Evolutionary conservation across 2,888 invertebrate species (phyloP), one percentile per base, ranked within the genome.

Genomic region (Patella ulyssiponensis): DNA sequence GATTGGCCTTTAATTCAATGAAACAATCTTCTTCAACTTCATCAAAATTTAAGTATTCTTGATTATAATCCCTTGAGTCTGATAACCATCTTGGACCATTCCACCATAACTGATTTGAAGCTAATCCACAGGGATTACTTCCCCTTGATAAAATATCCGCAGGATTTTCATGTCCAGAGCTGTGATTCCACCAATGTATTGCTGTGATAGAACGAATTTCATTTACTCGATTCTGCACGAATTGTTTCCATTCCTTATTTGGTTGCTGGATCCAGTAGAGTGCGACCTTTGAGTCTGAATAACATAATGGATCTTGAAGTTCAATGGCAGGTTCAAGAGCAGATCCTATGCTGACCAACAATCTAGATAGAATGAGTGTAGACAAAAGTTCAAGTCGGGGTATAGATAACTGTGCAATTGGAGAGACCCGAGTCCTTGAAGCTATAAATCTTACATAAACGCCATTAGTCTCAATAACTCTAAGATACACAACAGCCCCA

Each of bases 401-500:
- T 9, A 64, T 64, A 64, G 20, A 20, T 23, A 20, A 23, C 15
- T 64, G n/a, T 9, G n/a, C 23, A 15, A 20, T 64, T 9, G 64
- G 64, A n/a, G 64, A 64, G 7, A 64, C 64, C 23, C 64, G 7
- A 12, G 64, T 64, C 23, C 23, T 64, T 23, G 64, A 64, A 20
- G 64, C 64, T 20, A 64, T 20, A 64, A 64, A 64, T 9, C 23
- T 64, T 20, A 20, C 23, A 20, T 20, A 64, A 20, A 64, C 23
- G 23, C 3, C 64, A 64, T 20, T 64, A 20, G n/a, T 11, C 9
- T n/a, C 23, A 20, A 20, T 64, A 12, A 64, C 7, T 64, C 23
- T 64, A 64, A 64, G 64, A 64, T 64, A 64, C 64, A 20, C 64
- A 20, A 64, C 64, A n/a, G 17, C 64, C 23, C 64, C 64, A 64